phyloP scores from a whole-genome alignment of 2,888 invertebrate genomes.

The Nephrocerus scutellatus region DNA sequence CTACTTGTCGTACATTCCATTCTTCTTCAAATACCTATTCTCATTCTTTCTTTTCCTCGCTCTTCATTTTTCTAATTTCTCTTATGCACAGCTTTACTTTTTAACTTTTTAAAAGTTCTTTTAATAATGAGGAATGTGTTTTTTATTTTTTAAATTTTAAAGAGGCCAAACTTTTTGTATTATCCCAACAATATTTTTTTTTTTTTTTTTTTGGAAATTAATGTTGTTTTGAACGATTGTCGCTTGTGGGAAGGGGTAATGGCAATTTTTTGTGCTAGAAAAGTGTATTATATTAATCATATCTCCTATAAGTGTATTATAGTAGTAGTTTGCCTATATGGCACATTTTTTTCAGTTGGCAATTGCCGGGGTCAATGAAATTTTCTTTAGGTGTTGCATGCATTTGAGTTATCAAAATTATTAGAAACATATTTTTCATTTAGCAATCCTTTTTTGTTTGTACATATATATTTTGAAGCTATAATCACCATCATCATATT shows the following conservation, averaged over 20 bases:
- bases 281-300: neutral
- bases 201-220: no score
- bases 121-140: no score
- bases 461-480: no score
- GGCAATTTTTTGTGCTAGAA: slow-evolving; percentile 42
- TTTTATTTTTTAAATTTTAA: no score
- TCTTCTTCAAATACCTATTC: slow-evolving; percentile 1
- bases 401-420: no score
- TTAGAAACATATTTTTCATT: no score
- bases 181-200: neutral
- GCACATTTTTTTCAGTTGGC: neutral
- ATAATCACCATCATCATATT: no score
- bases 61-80: slow-evolving; percentile 7
- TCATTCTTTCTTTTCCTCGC: slow-evolving; percentile 19
- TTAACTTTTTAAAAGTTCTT: neutral
- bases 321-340: neutral
- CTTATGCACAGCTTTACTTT: neutral
- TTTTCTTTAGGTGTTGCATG: neutral
- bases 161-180: no score
- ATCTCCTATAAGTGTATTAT: neutral
- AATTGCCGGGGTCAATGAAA: slow-evolving; percentile 1
- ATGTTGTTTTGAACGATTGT: no score
- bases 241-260: slow-evolving; percentile 48
- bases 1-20: neutral
- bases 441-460: no score